A percentile compares a stretch with the other conserved stretches of the same genome.
These are phyloP conservation scores for Acridotheres tristis DNA, from an alignment of 2,797 vertebrate genomes.

Conservation along the genomic window DNA sequence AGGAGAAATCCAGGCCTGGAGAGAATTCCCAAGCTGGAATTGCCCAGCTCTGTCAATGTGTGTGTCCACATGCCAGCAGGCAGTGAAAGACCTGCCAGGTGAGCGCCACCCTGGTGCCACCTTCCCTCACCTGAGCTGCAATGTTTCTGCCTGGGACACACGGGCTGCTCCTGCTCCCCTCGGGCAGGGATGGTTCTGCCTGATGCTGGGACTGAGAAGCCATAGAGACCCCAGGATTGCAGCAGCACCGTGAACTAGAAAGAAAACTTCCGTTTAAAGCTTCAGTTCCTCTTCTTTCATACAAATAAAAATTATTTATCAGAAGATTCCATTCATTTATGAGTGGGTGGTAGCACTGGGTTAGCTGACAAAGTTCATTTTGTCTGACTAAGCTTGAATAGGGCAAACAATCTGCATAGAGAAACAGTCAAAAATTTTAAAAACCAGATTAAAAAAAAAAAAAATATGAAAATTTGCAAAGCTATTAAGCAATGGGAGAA, in stretches of 20 bases:
- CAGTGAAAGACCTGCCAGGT: neutral
- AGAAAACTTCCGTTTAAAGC: neutral
- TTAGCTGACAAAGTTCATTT: neutral
- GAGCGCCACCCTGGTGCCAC: neutral
- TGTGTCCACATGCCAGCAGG: neutral
- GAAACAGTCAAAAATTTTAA: neutral
- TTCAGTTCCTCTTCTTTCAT: neutral
- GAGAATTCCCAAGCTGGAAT: no score
- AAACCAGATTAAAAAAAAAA: neutral
- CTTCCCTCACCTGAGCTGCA: accelerated
- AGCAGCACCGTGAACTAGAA: neutral
- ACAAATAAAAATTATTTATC: neutral
- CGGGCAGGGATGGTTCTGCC: accelerated
- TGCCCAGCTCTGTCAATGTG: no score
- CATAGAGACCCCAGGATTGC: neutral
- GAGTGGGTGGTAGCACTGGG: neutral
- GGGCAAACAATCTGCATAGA: neutral
- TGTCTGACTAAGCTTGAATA: neutral
- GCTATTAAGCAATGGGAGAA: neutral
- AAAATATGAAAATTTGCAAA: neutral
- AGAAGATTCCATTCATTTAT: neutral
- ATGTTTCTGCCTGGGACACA: accelerated
- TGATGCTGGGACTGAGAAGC: neutral
- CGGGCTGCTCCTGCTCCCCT: neutral
- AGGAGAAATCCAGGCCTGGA: no score